A percentile compares a stretch with the other conserved stretches of the same genome.
These are phyloP conservation scores for Clarias laeviceps DNA, from an alignment of 2,797 vertebrate genomes.

Conservation along the genomic window DNA sequence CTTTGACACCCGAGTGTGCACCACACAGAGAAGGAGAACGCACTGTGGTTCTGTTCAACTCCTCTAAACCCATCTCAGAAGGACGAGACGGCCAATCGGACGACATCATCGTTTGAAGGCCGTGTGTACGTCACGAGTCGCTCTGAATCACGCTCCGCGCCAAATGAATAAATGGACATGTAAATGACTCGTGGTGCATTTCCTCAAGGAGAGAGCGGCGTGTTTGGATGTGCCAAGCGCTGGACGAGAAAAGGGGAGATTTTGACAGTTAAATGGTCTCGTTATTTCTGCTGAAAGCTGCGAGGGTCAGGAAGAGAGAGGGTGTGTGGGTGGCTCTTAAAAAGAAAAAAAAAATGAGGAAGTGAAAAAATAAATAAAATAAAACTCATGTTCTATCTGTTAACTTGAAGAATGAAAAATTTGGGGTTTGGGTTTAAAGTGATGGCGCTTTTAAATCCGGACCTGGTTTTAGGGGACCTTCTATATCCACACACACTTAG, in stretches of 20 bases:
- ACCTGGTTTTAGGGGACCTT: neutral
- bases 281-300: neutral
- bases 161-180: neutral
- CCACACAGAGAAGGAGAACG: neutral
- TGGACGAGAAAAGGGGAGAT: neutral
- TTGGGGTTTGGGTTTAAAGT: neutral
- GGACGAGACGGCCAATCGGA: too few relatives aligned
- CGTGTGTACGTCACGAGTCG: neutral
- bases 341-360: neutral
- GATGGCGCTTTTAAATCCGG: neutral
- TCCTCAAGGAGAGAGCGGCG: neutral
- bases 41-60: neutral
- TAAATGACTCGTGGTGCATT: neutral
- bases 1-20: neutral
- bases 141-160: too few relatives aligned
- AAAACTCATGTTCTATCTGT: neutral
- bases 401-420: neutral
- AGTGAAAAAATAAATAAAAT: too few relatives aligned
- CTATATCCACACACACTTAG: neutral
- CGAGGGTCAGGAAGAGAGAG: neutral
- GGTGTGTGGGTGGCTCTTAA: neutral
- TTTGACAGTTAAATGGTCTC: neutral
- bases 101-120: too few relatives aligned
- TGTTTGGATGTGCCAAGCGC: neutral
- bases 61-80: too few relatives aligned